Evolutionary conservation across 2,888 invertebrate genomes (phyloP).

Genomic region (Syrphus vitripennis): DNA sequence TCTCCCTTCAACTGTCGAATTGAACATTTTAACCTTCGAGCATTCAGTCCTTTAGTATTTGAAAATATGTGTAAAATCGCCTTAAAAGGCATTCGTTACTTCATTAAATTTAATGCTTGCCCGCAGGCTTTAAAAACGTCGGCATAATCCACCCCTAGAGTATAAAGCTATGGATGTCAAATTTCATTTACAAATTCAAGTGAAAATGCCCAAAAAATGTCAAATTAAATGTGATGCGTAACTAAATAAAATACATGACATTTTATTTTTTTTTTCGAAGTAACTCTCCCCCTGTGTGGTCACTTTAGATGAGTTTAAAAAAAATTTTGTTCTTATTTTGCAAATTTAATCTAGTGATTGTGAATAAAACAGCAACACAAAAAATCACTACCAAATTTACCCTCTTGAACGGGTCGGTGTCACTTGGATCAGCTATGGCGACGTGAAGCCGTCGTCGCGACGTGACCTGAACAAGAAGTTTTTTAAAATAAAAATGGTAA

Average conservation of each 20-base stretch:
- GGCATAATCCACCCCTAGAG: background rate
- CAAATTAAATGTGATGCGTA: conserved; percentile 56
- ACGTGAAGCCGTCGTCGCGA: background rate
- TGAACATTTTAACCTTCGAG: conserved; percentile 21
- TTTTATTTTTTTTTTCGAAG: background rate
- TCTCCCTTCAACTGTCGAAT: background rate
- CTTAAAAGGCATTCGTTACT: conserved; percentile 48
- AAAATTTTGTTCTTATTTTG: background rate
- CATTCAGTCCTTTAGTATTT: conserved; percentile 27
- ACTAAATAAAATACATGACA: conserved; percentile 26
- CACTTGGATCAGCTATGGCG: background rate
- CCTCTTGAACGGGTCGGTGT: background rate
- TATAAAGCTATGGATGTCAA: background rate
- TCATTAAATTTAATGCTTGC: conserved; percentile 46
- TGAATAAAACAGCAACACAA: background rate
- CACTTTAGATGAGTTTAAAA: background rate
- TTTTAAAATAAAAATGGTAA: background rate
- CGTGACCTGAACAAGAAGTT: conserved; percentile 19
- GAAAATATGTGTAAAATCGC: conserved; percentile 46
- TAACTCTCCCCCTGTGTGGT: background rate
- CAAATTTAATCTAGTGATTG: background rate
- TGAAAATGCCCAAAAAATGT: conserved; percentile 25
- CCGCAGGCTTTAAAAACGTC: conserved; percentile 7
- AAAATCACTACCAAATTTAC: background rate
- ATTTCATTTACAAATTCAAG: conserved; percentile 38